phyloP scores from a whole-genome alignment of 92 coral and sea anemone genomes.

The Epizoanthus stellaris region DNA sequence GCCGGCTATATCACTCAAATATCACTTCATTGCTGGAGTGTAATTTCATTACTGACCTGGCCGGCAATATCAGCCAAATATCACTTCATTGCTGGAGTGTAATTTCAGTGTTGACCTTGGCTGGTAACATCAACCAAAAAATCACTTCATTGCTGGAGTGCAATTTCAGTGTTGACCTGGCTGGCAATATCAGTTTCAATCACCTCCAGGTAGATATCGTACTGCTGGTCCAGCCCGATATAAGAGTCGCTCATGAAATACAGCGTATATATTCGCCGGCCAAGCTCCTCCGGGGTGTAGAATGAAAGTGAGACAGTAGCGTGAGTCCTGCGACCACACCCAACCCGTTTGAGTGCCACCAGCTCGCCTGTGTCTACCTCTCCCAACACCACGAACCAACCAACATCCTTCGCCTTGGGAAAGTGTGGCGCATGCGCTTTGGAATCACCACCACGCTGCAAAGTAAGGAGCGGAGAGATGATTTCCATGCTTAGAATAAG shows the following conservation, averaged over 20 bases:
- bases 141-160: not conserved
- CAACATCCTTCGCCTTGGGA: conserved; percentile 91
- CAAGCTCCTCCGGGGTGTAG: conserved; percentile 90
- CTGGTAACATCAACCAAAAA: too few species aligned
- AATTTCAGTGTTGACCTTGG: too few species aligned
- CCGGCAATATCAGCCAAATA: too few species aligned
- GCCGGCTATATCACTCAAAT: too few species aligned
- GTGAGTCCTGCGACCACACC: conserved; percentile 70
- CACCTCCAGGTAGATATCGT: conserved; percentile 84
- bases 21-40: too few species aligned
- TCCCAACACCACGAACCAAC: conserved; percentile 96
- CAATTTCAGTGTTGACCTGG: conserved; percentile 90
- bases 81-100: too few species aligned
- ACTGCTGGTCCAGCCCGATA: conserved; percentile 96
- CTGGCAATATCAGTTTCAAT: conserved; percentile 81
- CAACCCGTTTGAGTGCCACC: conserved; percentile 91
- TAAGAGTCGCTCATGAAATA: conserved; percentile 94
- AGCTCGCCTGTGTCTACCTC: conserved; percentile 96
- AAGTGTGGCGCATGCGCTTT: conserved; percentile 93
- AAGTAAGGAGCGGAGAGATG: not conserved
- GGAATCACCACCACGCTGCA: conserved; percentile 61
- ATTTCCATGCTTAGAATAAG: too few species aligned
- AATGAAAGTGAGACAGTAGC: conserved; percentile 82
- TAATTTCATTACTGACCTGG: too few species aligned
- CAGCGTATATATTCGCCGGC: conserved; percentile 87